Conservation (phyloP, 2,113 vertebrate genomes). For the Rhineura floridana region DNA sequence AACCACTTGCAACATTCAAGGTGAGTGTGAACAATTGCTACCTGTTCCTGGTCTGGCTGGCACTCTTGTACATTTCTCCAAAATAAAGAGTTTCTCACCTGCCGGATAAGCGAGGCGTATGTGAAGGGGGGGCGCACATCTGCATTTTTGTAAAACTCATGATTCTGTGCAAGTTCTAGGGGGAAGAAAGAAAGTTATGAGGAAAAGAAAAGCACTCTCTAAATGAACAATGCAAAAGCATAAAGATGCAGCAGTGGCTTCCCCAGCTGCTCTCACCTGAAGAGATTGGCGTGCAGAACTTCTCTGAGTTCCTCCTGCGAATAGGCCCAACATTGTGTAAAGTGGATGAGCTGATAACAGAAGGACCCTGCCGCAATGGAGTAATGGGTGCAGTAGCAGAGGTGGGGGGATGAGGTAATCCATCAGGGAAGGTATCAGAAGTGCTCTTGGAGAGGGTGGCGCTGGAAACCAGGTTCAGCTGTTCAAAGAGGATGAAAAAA, state of each 20-base stretch:
- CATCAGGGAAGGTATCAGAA: conserved; percentile 91
- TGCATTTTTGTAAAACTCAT: conserved; percentile 99
- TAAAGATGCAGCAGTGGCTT: background rate
- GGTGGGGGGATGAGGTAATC: conserved; percentile 95
- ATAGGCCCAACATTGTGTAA: conserved; percentile 89
- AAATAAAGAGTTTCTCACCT: conserved; percentile 78
- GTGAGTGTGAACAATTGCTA: background rate
- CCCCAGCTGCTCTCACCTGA: conserved; percentile 83
- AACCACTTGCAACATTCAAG: background rate
- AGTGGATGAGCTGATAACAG: conserved; percentile 96
- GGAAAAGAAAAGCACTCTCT: accelerated
- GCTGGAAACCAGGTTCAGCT: conserved; percentile 92
- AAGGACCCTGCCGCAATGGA: conserved; percentile 92
- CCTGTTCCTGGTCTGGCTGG: background rate
- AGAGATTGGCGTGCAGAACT: conserved; percentile 98
- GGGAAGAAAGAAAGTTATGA: background rate
- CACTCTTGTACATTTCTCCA: background rate
- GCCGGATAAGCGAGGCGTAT: conserved; percentile 97
- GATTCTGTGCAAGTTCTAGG: conserved; percentile 98
- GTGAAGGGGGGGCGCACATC: conserved; percentile 98
- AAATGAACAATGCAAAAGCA: background rate
- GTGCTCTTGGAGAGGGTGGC: conserved; percentile 92
- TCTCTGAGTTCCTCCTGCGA: conserved; percentile 96
- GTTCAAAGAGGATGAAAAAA: background rate
- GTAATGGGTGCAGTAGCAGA: conserved; percentile 95